These are phyloP conservation scores for Myotis pilosus DNA, from an alignment of 2,797 vertebrate genomes.

Conservation along the genomic window DNA sequence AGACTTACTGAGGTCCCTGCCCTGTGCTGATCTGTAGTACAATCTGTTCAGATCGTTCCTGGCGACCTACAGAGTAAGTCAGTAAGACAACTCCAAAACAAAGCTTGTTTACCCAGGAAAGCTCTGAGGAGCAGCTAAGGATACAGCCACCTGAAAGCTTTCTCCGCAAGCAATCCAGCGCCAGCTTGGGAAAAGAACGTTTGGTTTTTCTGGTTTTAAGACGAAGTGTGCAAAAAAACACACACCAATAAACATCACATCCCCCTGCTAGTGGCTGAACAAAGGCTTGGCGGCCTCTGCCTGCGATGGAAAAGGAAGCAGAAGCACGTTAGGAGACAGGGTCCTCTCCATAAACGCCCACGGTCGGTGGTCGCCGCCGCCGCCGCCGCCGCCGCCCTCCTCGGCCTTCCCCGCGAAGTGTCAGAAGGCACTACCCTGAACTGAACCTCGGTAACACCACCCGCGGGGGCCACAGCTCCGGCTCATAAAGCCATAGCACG, in stretches of 20 bases:
- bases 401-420: not conserved
- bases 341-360: not conserved
- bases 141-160: not conserved
- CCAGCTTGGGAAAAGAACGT: not conserved
- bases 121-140: not conserved
- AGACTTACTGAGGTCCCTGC: not conserved
- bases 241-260: conserved; percentile 17
- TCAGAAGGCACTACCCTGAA: not conserved
- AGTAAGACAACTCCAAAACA: conserved; percentile 9
- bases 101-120: not conserved
- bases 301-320: conserved; percentile 8
- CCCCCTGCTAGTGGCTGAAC: not conserved
- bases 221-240: not conserved
- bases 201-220: not conserved
- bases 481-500: not conserved
- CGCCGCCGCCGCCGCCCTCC: not conserved
- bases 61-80: not conserved
- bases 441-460: not conserved
- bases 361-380: not conserved
- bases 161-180: not conserved
- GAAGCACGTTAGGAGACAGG: not conserved
- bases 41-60: not conserved
- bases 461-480: not conserved
- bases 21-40: not conserved
- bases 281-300: conserved; percentile 22